Base-by-base conservation (phyloP, 2,888 invertebrate genomes). In the Cataglyphis livida region DNA sequence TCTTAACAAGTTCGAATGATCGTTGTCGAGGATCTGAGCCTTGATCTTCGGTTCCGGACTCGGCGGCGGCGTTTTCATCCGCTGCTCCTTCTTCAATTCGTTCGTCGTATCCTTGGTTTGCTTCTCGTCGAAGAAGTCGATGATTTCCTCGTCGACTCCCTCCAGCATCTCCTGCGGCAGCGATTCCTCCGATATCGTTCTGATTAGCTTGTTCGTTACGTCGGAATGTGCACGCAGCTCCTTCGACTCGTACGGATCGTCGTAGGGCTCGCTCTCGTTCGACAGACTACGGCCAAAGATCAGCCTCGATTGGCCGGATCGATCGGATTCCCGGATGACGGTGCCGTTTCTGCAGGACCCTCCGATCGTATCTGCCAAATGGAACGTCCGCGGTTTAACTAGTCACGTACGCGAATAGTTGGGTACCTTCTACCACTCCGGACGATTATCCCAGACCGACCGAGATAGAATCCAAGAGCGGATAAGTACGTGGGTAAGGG, bases 181-280 rank as follows among this genome's bases (percentile, higher is more conserved):
- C 54, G 94, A 94, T 81, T 94, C 94, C 86, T 94, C 93, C 64
- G 94, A 94, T 87, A 94, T 94, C 75, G 94, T 93, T 82, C 93
- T 91, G 74, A 89, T 83, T 73, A 85, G 64, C 18, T 84, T 78
- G 32, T 66, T 66, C 59, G 83, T 61, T 35, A 66, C 61, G 21
- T 76, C 82, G 57, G 83, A 64, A 74, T 84, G 78, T 59, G 70
- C 83, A 38, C 84, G 84, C 75, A 93, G 84, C 64, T 93, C 92
- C 85, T 93, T 93, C 65, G 91, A 85, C 83, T 93, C 92, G 84
- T 90, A 92, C 3, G 81, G 51, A 85, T 90, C 89, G 74, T 93
- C 92, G 85, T 91, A 91, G 6, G 92, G 91, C 76, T 93, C 93
- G 88, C 91, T 93, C 89, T 93, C 93, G 86, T 92, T 92, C 84